phyloP scores from a whole-genome alignment of 2,797 vertebrate species.

The Parauchenoglanis ngamensis region DNA sequence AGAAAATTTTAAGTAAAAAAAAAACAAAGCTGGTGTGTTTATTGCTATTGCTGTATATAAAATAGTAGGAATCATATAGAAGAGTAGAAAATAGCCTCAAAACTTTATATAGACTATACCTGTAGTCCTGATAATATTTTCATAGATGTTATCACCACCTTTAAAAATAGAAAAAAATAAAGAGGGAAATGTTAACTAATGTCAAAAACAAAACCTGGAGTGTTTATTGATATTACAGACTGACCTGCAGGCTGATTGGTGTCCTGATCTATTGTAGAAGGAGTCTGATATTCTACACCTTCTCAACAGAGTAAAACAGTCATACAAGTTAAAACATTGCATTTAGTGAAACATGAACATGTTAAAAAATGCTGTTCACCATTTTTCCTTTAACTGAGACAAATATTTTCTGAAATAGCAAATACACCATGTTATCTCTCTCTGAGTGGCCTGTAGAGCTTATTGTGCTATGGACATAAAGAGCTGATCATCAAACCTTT shows the following conservation, averaged over 20 bases:
- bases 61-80: no score
- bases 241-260: slow-evolving; percentile 1
- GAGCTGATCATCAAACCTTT: no score
- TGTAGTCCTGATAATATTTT: no score
- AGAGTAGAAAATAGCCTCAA: no score
- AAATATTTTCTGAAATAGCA: not conserved
- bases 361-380: not conserved
- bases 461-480: no score
- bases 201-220: not conserved
- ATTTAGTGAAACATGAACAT: not conserved
- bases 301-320: not conserved
- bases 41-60: no score
- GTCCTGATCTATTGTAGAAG: not conserved
- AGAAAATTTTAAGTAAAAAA: no score
- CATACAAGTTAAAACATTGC: not conserved
- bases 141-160: not conserved
- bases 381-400: not conserved
- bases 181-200: not conserved
- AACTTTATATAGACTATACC: no score
- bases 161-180: not conserved
- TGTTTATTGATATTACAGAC: not conserved
- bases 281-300: not conserved
- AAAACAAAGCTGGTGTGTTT: no score
- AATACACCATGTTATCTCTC: not conserved
- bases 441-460: no score